Evolutionary conservation across 2,113 vertebrate species (phyloP), one percentile per base, ranked within the genome.

Genomic region (Vombatus ursinus): DNA sequence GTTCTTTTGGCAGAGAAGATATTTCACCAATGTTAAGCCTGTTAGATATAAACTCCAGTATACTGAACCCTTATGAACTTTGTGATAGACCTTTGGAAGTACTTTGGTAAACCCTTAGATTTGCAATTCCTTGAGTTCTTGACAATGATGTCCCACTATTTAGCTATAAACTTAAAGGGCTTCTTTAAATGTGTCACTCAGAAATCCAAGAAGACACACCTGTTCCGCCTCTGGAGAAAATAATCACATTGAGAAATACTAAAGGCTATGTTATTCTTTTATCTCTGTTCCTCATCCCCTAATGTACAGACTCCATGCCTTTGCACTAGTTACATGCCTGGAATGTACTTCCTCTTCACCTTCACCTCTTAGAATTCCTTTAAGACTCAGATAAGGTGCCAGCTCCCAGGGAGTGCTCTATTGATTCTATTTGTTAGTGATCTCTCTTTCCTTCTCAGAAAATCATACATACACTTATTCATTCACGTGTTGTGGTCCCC

Each of bases 11-110:
- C 37, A 47, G 93, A 93, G 61, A 7, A 47, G 3, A 37, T 92
- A 91, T 19, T 44, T 25, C 61, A 77, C 31, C 7, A 22, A 96
- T 95, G 89, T 54, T 93, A 52, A 96, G 47, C 2, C 31, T 95
- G 4, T 61, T 97, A 93, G 37, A 90, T 77, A 92, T 77, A 54
- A 97, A 91, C 47, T 47, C 28, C n/a, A 52, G n/a, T 16, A 24
- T 22, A 94, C 84, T 50, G 37, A 95, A 52, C 25, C 61, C 92
- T 12, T 77, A 2, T 91, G 89, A 61, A 47, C 44, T 94, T 92
- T 26, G 8, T 52, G 31, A 96, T 68, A 92, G 25, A 49, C 16
- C 31, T 95, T 91, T 93, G 19, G 92, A 95, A 93, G 23, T 44
- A 22, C 37, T 54, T 50, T 94, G 54, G 52, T 61, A 94, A 96